Conservation (phyloP, 2,113 vertebrate species). For the Myodes glareolus region DNA sequence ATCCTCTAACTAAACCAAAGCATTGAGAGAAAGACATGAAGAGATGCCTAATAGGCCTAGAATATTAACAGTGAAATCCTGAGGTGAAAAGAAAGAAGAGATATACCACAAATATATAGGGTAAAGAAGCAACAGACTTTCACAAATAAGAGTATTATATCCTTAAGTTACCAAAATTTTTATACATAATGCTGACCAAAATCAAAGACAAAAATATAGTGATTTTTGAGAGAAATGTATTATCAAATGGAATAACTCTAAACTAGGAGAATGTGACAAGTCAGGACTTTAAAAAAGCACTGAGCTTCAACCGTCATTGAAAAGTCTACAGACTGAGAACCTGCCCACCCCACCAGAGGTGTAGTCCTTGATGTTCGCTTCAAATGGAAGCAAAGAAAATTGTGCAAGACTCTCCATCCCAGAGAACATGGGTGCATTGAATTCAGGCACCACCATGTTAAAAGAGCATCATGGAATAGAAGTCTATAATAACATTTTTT, state of each 20-base stretch:
- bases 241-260: neutral
- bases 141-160: neutral
- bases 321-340: neutral
- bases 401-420: neutral
- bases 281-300: conserved; percentile 27
- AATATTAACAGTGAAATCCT: neutral
- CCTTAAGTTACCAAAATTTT: neutral
- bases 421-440: neutral
- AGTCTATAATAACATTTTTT: neutral
- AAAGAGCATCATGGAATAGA: neutral
- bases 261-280: conserved; percentile 16
- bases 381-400: neutral
- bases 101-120: neutral
- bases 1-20: conserved; percentile 2
- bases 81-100: neutral
- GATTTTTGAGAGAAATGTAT: conserved; percentile 45
- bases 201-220: conserved; percentile 48
- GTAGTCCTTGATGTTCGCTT: neutral
- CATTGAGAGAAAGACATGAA: neutral
- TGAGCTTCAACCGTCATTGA: neutral
- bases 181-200: neutral
- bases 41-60: neutral
- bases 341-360: neutral
- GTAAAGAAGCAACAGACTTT: neutral
- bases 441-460: neutral